phyloP scores from a whole-genome alignment of 2,888 invertebrate genomes.

The Drosophila histrio region DNA sequence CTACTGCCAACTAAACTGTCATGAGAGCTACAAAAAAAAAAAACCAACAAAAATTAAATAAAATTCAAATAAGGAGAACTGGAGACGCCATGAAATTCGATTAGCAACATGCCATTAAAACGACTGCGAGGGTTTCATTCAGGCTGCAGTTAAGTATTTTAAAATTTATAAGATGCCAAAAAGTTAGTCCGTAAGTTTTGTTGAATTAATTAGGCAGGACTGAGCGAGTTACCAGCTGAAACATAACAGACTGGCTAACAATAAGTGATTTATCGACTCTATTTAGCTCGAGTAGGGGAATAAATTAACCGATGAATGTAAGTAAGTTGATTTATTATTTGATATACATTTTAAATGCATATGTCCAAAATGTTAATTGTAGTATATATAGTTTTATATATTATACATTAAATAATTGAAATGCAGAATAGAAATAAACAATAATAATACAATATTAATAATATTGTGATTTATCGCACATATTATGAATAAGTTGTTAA shows the following conservation, averaged over 20 bases:
- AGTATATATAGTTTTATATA: not conserved
- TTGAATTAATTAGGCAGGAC: conserved; percentile 70
- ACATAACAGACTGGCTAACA: conserved; percentile 47
- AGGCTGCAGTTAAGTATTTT: conserved; percentile 68
- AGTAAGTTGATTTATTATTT: conserved; percentile 8
- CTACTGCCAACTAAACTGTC: conserved; percentile 74
- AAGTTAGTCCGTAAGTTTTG: conserved; percentile 72
- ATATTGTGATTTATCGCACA: too few relatives aligned
- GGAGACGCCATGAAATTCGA: conserved; percentile 72
- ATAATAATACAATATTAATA: too few relatives aligned
- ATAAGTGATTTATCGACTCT: conserved; percentile 66
- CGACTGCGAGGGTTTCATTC: conserved; percentile 25
- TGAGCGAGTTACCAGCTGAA: conserved; percentile 33
- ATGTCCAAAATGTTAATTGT: not conserved
- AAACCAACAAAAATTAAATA: conserved; percentile 16
- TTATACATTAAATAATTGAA: not conserved
- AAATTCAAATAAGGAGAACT: conserved; percentile 49
- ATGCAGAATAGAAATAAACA: not conserved
- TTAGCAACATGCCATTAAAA: conserved; percentile 77
- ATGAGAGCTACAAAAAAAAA: conserved; percentile 34
- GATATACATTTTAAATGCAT: not conserved
- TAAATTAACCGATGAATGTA: not conserved
- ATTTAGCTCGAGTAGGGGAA: not conserved
- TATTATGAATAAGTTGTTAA: too few relatives aligned
- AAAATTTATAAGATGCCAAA: conserved; percentile 79